phyloP scores from a whole-genome alignment of 1,140 invertebrate genomes.

The Papilio polyxenes region DNA sequence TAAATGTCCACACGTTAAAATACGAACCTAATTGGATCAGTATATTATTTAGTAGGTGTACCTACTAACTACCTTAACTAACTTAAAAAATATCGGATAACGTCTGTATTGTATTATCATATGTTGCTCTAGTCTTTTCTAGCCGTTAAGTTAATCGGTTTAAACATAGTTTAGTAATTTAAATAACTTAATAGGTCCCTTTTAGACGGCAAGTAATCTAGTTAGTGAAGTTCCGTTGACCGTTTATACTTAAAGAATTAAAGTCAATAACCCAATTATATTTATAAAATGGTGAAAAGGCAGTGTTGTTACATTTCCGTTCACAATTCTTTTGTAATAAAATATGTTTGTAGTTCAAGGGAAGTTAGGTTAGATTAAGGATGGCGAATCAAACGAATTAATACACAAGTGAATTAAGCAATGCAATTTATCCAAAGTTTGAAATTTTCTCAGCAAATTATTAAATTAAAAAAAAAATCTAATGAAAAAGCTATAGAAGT shows the following conservation, averaged over 20 bases:
- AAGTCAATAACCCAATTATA: neutral
- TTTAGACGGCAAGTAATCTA: neutral
- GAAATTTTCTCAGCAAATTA: neutral
- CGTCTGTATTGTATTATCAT: neutral
- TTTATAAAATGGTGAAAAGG: neutral
- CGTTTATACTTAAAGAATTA: neutral
- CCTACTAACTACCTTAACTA: neutral
- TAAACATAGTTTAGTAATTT: neutral
- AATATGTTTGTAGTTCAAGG: neutral
- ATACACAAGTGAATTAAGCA: too few relatives aligned
- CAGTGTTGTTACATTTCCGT: neutral
- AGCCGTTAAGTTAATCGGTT: conserved; percentile 17
- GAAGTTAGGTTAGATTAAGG: neutral
- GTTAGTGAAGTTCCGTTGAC: neutral
- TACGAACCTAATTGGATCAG: too few relatives aligned
- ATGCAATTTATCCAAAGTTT: too few relatives aligned
- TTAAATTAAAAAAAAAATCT: neutral
- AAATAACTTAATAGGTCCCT: conserved; percentile 19
- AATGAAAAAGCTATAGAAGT: neutral
- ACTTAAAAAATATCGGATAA: neutral
- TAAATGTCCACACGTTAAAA: too few relatives aligned
- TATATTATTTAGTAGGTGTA: too few relatives aligned
- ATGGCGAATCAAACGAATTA: too few relatives aligned
- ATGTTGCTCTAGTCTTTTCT: neutral
- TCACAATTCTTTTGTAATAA: neutral